Percentiles rank a stretch among this genome's conserved stretches.
phyloP scores from a whole-genome alignment of 2,888 invertebrate genomes.

The Laspeyria flexula region DNA sequence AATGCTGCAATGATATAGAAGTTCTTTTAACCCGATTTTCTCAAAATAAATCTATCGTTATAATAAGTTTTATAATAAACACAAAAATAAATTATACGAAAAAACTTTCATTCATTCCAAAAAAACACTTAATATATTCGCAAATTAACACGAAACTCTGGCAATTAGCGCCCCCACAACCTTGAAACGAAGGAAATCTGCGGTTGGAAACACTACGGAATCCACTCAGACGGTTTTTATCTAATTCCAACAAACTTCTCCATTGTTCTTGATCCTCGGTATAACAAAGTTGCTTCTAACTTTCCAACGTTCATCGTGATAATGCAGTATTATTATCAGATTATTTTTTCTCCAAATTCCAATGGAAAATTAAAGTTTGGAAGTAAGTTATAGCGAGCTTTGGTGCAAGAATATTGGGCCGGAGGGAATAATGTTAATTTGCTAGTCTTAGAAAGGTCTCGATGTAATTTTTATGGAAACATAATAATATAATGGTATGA shows the following conservation, averaged over 20 bases:
- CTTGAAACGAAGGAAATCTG: not conserved
- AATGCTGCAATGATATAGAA: no score
- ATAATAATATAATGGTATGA: no score
- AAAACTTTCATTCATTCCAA: no score
- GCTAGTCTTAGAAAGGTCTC: not conserved
- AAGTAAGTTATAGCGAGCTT: constrained; percentile 12
- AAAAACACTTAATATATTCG: no score
- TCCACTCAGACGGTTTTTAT: constrained; percentile 14
- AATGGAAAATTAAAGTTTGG: constrained; percentile 10
- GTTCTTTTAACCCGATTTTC: no score
- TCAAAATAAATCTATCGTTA: no score
- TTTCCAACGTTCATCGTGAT: constrained; percentile 38
- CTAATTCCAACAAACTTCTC: constrained; percentile 17
- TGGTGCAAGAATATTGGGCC: not conserved
- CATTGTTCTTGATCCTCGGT: constrained; percentile 19
- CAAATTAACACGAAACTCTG: no score
- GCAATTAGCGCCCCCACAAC: no score
- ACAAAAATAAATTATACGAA: no score
- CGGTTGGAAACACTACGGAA: constrained; percentile 1
- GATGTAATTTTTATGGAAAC: no score
- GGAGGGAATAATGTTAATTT: not conserved
- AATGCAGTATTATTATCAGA: constrained; percentile 39
- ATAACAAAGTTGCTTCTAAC: constrained; percentile 40
- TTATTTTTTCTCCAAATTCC: constrained; percentile 23
- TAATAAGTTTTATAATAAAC: no score